phyloP scores from a whole-genome alignment of 2,797 vertebrate species.

The Botia almorhae region DNA sequence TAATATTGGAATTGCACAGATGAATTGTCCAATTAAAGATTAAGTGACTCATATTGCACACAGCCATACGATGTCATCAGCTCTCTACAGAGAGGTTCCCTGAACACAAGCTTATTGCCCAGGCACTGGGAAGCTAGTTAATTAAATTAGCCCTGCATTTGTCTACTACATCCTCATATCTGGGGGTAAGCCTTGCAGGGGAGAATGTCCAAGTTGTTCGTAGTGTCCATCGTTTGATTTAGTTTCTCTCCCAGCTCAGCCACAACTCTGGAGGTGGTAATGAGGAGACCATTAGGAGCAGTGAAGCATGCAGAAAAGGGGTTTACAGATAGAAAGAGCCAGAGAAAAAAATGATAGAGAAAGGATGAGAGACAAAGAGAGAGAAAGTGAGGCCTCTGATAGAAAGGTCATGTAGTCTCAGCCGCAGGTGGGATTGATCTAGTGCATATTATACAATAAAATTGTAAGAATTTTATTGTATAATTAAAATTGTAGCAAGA shows the following conservation, averaged over 20 bases:
- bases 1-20: constrained; percentile 58
- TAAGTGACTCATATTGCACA: constrained; percentile 78
- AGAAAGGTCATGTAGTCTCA: constrained; percentile 31
- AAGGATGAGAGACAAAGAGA: constrained; percentile 63
- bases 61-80: constrained; percentile 80
- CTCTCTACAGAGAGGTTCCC: constrained; percentile 77
- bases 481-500: too few species aligned
- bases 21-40: constrained; percentile 72
- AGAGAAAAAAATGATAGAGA: constrained; percentile 41
- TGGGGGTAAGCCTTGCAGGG: constrained; percentile 78
- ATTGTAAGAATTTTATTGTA: too few species aligned
- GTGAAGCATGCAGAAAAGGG: constrained; percentile 70
- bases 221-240: constrained; percentile 75
- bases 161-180: constrained; percentile 82
- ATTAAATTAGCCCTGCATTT: constrained; percentile 87
- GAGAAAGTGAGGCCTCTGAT: constrained; percentile 27
- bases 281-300: constrained; percentile 68
- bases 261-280: constrained; percentile 79
- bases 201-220: constrained; percentile 82
- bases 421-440: not conserved
- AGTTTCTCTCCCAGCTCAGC: constrained; percentile 77
- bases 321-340: constrained; percentile 23
- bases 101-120: constrained; percentile 78
- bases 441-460: not conserved
- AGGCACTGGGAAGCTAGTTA: constrained; percentile 80